Conservation (phyloP, 2,888 invertebrate species). For the Monoplex corrugatus region DNA sequence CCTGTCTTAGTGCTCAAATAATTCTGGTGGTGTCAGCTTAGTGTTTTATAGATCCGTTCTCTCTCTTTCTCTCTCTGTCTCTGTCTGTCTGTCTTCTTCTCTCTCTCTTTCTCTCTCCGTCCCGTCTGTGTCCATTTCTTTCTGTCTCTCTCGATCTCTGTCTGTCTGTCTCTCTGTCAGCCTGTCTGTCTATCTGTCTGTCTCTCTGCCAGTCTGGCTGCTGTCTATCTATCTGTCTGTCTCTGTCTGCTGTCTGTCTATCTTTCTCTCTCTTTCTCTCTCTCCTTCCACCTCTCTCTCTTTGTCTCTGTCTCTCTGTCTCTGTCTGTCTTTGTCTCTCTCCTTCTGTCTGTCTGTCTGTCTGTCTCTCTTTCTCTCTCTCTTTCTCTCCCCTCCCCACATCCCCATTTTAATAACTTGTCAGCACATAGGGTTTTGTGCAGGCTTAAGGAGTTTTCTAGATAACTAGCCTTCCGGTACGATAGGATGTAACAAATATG, state of each 20-base stretch:
- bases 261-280: too few species aligned
- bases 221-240: not conserved
- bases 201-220: not conserved
- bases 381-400: not conserved
- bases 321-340: not conserved
- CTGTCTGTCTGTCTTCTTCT: not conserved
- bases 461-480: too few species aligned
- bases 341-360: too few species aligned
- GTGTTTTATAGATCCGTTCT: too few species aligned
- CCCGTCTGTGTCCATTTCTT: not conserved
- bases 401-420: too few species aligned
- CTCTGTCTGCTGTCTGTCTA: not conserved
- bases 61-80: not conserved
- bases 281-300: too few species aligned
- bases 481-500: too few species aligned
- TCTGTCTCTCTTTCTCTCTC: not conserved
- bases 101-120: not conserved
- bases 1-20: too few species aligned
- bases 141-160: not conserved
- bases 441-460: too few species aligned
- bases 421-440: too few species aligned
- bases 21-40: too few species aligned
- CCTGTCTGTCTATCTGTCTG: not conserved
- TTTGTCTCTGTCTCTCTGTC: too few species aligned
- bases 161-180: not conserved